These are phyloP conservation scores for Epinephelus moara DNA, from an alignment of 2,113 vertebrate species.

Conservation along the genomic window DNA sequence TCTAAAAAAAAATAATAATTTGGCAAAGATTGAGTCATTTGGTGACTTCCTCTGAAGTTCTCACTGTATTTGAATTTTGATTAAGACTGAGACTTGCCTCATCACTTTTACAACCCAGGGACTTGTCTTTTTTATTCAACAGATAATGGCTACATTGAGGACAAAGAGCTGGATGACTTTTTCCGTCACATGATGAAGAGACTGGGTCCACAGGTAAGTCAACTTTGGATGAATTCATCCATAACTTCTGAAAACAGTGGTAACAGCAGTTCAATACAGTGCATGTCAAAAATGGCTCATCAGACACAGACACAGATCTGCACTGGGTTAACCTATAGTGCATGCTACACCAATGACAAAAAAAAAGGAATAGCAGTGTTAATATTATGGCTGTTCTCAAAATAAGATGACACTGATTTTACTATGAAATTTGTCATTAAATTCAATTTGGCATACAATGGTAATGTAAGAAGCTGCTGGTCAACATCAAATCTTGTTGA, in stretches of 20 bases:
- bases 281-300: not conserved
- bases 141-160: constrained; percentile 97
- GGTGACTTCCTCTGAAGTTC: not conserved
- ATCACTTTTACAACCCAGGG: rapidly evolving
- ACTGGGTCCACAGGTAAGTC: constrained; percentile 87
- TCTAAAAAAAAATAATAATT: not conserved
- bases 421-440: not conserved
- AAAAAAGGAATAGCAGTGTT: not conserved
- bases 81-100: not conserved
- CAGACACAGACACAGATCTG: not conserved
- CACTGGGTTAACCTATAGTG: not conserved
- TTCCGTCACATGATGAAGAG: constrained; percentile 90
- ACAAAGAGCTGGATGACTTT: constrained; percentile 93
- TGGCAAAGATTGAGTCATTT: not conserved
- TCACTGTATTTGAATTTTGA: not conserved
- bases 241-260: not conserved
- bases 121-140: constrained; percentile 31
- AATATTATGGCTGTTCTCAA: not conserved
- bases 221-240: not conserved
- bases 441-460: not conserved
- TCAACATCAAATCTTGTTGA: not conserved
- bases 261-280: constrained; percentile 1
- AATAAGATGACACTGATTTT: no score
- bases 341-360: not conserved
- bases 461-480: not conserved